Base-by-base conservation (phyloP, 2,888 invertebrate genomes). In the Abrostola triplasia region DNA sequence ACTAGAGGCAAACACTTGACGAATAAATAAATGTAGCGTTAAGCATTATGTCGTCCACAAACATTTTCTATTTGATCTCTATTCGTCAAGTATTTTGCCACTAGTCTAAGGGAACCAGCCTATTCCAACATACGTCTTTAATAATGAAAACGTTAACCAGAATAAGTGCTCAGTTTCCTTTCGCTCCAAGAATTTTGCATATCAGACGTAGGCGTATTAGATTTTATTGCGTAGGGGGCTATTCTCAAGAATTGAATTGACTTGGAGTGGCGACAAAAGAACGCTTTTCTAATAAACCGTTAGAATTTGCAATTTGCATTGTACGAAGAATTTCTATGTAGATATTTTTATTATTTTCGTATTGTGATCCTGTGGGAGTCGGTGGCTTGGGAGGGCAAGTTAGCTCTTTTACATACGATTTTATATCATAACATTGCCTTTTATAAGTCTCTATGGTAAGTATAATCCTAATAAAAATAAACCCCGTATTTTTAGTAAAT, bases 151-250 rank as follows among this genome's bases (percentile, higher is more conserved):
- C 36, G 41, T 55, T 42, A n/a, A 58, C 58, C 84, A 83, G 87
- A 89, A 90, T 88, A 87, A 48, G 64, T 6, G 48, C 59, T 73
- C 68, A 66, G 71, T 78, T 76, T 56, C 59, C 65, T 73, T 70
- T 80, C 79, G 76, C 83, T 74, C 76, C 84, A 82, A 81, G 84
- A 84, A 87, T 88, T 90, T 90, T 89, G 91, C 92, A 90, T 92
- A 90, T 84, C 82, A 86, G 86, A 83, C 76, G 88, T 88, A 89
- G 89, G 87, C 90, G 82, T 88, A 89, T 90, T 90, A 87, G 84
- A 86, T 91, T 92, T 92, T 90, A 92, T 90, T 90, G 83, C 84
- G 59, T 77, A 77, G 80, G 81, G 81, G 79, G 70, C 82, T 83
- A 84, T 83, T 86, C 81, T 73, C 64, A 77, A 66, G 78, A 79